phyloP scores from a whole-genome alignment of 2,888 invertebrate genomes.

The Epinotia demarniana region DNA sequence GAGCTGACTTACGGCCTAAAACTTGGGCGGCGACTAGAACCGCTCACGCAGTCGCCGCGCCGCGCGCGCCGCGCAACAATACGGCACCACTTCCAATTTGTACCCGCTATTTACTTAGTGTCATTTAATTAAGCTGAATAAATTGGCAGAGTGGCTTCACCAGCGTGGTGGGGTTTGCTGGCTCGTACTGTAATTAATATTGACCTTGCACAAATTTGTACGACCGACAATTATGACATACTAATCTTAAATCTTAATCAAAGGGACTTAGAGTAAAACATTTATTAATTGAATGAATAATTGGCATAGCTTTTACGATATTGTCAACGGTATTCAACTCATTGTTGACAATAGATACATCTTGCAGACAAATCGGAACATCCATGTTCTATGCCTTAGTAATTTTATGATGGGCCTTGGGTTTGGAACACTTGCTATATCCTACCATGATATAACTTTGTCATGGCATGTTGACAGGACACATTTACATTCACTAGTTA shows the following conservation, averaged over 20 bases:
- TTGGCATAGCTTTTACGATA: neutral
- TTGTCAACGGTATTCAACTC: neutral
- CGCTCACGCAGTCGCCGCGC: constrained; percentile 46
- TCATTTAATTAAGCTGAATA: constrained; percentile 78
- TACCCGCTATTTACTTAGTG: constrained; percentile 70
- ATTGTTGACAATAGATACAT: too few relatives aligned
- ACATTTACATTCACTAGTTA: too few relatives aligned
- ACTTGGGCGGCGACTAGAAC: constrained; percentile 55
- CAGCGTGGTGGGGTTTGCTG: constrained; percentile 51
- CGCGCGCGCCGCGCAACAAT: constrained; percentile 55
- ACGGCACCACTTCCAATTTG: constrained; percentile 61
- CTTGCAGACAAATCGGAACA: too few relatives aligned
- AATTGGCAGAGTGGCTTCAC: constrained; percentile 59
- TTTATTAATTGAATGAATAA: neutral
- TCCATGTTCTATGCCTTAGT: too few relatives aligned
- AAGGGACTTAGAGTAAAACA: neutral
- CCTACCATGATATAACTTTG: too few relatives aligned
- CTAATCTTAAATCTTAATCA: neutral
- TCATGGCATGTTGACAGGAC: too few relatives aligned
- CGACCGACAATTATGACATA: constrained; percentile 25
- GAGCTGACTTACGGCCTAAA: constrained; percentile 70
- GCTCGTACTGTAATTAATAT: constrained; percentile 69
- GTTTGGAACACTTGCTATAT: too few relatives aligned
- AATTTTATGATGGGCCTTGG: too few relatives aligned
- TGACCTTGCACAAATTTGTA: constrained; percentile 54